Conservation (phyloP, 1,140 invertebrate genomes). For the Vollenhovia emeryi region DNA sequence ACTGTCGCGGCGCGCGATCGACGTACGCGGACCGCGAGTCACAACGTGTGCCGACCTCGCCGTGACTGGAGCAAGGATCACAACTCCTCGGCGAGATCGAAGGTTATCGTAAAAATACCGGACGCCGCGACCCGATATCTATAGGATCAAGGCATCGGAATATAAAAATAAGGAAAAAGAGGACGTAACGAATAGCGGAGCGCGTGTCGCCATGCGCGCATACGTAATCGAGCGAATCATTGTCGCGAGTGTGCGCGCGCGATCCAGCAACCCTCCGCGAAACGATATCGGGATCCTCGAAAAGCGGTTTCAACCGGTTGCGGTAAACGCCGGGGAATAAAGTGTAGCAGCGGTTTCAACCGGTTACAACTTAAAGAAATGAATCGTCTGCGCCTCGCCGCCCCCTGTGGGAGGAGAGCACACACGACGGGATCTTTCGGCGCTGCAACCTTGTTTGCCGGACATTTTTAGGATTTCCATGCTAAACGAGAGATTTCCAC, state of each 20-base stretch:
- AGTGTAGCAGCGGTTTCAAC: conserved; percentile 35
- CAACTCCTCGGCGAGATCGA: conserved; percentile 40
- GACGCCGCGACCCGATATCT: not conserved
- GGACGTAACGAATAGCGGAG: not conserved
- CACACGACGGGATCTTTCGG: conserved; percentile 31
- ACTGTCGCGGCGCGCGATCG: not conserved
- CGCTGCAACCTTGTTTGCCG: conserved; percentile 7
- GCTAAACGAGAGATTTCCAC: conserved; percentile 6
- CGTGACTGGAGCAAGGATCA: conserved; percentile 64
- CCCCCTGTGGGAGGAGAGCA: not conserved
- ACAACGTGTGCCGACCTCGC: conserved; percentile 35
- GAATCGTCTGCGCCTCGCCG: not conserved
- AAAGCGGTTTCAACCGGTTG: conserved; percentile 74
- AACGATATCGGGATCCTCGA: conserved; percentile 53
- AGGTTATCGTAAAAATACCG: conserved; percentile 47
- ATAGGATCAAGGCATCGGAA: not conserved
- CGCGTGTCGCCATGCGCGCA: not conserved
- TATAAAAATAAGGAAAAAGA: not conserved
- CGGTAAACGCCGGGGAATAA: conserved; percentile 21
- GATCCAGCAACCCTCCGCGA: conserved; percentile 57
- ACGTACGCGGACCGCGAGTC: conserved; percentile 6
- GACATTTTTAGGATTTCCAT: conserved; percentile 27
- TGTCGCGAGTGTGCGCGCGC: not conserved
- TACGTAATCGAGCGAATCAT: conserved; percentile 66
- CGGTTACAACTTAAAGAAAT: conserved; percentile 45